Conservation (phyloP, 53 echinoderm and acorn worm species). For the Glandiceps talaboti region DNA sequence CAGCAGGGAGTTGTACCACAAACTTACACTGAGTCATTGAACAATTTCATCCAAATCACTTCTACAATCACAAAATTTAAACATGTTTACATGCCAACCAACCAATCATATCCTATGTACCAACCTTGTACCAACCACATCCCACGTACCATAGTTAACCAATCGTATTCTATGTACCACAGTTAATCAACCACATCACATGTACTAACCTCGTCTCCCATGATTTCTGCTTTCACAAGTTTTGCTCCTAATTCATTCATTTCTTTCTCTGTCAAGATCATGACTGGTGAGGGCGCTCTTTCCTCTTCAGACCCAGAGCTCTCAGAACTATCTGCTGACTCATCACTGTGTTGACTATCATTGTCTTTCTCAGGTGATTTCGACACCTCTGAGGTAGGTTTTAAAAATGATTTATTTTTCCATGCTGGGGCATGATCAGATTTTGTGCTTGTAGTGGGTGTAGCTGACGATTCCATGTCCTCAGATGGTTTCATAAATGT, state of each 20-base stretch:
- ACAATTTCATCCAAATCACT: too few relatives aligned
- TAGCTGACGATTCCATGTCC: neutral
- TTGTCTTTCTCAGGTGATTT: conserved; percentile 2
- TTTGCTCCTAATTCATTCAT: conserved; percentile 96
- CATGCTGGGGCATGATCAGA: conserved; percentile 19
- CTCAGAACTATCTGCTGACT: neutral
- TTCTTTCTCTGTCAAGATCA: conserved; percentile 56
- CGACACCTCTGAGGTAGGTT: conserved; percentile 13
- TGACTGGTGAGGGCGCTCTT: conserved; percentile 32
- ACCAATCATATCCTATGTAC: too few relatives aligned
- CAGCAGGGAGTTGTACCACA: too few relatives aligned
- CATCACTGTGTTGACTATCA: conserved; percentile 11
- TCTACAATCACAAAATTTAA: too few relatives aligned
- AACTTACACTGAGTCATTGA: too few relatives aligned
- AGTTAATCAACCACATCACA: neutral
- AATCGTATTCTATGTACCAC: neutral
- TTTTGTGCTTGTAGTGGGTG: neutral
- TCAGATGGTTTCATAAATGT: neutral
- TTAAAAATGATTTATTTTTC: conserved; percentile 53
- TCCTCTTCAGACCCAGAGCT: conserved; percentile 7
- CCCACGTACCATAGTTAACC: too few relatives aligned
- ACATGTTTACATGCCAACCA: too few relatives aligned
- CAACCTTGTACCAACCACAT: too few relatives aligned
- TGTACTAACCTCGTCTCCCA: conserved; percentile 81
- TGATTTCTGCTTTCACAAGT: conserved; percentile 82